Percentiles rank a stretch among this genome's conserved stretches.
These are phyloP conservation scores for Spodoptera littoralis DNA, from an alignment of 2,888 invertebrate genomes.

Conservation along the genomic window DNA sequence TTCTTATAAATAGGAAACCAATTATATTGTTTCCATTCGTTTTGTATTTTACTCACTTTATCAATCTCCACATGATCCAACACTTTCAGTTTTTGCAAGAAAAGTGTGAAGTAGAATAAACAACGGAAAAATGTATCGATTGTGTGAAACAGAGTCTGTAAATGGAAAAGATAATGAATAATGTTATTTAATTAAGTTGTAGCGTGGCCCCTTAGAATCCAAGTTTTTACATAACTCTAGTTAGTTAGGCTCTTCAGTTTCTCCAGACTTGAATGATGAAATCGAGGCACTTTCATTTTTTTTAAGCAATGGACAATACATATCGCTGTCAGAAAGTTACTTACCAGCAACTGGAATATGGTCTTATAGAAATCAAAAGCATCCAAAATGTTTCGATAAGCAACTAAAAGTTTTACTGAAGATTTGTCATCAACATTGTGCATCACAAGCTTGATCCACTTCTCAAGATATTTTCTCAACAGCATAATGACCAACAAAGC, in stretches of 20 bases:
- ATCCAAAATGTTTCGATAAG: slow-evolving; percentile 14
- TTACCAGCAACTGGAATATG: slow-evolving; percentile 20
- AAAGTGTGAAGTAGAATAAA: slow-evolving; percentile 20
- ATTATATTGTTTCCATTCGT: too few species aligned
- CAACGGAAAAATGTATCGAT: slow-evolving; percentile 24
- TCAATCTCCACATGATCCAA: background rate
- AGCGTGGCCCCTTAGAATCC: too few species aligned
- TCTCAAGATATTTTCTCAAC: slow-evolving; percentile 8
- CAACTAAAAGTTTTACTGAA: background rate
- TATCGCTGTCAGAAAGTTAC: background rate
- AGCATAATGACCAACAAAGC: slow-evolving; percentile 14
- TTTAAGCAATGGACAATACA: too few species aligned
- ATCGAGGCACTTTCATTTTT: too few species aligned
- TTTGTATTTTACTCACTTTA: background rate
- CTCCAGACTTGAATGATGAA: too few species aligned
- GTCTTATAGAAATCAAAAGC: slow-evolving; percentile 12
- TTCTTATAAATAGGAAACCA: too few species aligned
- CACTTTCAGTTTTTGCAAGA: slow-evolving; percentile 10
- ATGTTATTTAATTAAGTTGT: too few species aligned
- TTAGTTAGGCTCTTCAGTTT: too few species aligned
- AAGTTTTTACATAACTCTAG: too few species aligned
- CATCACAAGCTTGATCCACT: slow-evolving; percentile 2
- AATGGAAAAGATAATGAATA: background rate
- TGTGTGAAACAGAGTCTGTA: slow-evolving; percentile 28
- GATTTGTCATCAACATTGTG: background rate